phyloP scores from a whole-genome alignment of 2,113 vertebrate genomes.

The Halichoeres trimaculatus region DNA sequence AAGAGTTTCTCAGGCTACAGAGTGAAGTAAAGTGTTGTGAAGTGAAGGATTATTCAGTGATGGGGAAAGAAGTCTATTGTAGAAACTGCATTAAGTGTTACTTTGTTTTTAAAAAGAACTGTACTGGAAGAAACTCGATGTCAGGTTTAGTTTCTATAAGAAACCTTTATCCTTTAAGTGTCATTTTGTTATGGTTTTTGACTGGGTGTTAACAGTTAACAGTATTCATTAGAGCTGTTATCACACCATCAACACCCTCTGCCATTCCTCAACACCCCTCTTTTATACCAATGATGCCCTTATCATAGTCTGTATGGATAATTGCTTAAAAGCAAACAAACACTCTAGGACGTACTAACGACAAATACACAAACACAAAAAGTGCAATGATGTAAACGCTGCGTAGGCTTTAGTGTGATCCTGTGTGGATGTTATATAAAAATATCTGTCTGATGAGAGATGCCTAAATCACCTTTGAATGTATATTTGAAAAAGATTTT shows the following conservation, averaged over 20 bases:
- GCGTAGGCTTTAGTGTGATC: conserved; percentile 32
- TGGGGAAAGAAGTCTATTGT: not conserved
- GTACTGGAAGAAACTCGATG: conserved; percentile 31
- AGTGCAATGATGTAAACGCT: conserved; percentile 65
- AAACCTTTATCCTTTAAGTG: conserved; percentile 27
- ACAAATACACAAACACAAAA: conserved; percentile 37
- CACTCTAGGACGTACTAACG: conserved; percentile 24
- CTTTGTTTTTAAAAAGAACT: not conserved
- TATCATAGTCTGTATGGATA: conserved; percentile 27
- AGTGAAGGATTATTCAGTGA: conserved; percentile 10
- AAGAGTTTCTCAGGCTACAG: conserved; percentile 5
- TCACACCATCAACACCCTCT: conserved; percentile 36
- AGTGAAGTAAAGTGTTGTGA: not conserved
- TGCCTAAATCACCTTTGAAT: conserved; percentile 63
- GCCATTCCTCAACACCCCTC: conserved; percentile 39
- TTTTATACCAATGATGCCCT: conserved; percentile 47
- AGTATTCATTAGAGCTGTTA: conserved; percentile 70
- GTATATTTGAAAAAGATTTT: conserved; percentile 48
- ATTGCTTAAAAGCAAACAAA: conserved; percentile 3
- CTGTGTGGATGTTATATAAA: conserved; percentile 18
- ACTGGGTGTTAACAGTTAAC: conserved; percentile 58
- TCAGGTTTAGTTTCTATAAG: conserved; percentile 18
- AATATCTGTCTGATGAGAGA: conserved; percentile 35
- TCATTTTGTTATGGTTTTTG: conserved; percentile 26
- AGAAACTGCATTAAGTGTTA: not conserved